These are phyloP conservation scores for Loxodonta africana DNA, from an alignment of 2,113 vertebrate species.

Conservation along the genomic window DNA sequence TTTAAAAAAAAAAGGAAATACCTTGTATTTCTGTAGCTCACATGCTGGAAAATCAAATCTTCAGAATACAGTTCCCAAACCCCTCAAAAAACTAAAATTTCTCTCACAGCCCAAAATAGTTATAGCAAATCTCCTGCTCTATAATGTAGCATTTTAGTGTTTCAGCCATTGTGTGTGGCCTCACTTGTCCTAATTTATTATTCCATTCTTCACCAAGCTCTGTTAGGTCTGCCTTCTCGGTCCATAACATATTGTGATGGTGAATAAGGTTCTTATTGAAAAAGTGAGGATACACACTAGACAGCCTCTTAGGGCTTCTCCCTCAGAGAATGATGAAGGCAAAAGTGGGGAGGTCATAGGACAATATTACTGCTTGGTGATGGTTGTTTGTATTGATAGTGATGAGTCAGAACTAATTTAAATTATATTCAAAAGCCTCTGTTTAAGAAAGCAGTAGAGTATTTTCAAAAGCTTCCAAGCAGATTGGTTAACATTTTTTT, in stretches of 20 bases:
- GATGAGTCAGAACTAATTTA: background rate
- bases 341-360: background rate
- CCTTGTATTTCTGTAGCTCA: background rate
- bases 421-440: background rate
- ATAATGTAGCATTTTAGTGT: background rate
- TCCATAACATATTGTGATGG: background rate
- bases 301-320: background rate
- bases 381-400: background rate
- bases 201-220: background rate
- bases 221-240: background rate
- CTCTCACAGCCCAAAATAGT: background rate
- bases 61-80: background rate
- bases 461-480: background rate
- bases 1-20: background rate
- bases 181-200: background rate
- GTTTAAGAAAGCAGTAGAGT: background rate
- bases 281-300: background rate
- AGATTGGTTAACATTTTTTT: background rate
- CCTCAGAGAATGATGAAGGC: background rate
- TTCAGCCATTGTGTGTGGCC: background rate
- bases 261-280: background rate
- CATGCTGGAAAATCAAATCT: background rate
- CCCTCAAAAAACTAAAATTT: background rate
- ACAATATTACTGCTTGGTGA: background rate
- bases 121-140: background rate